A percentile compares a stretch with the other conserved stretches of the same genome.
These are phyloP conservation scores for Myotis brandtii DNA, from an alignment of 2,113 vertebrate species.

Conservation along the genomic window DNA sequence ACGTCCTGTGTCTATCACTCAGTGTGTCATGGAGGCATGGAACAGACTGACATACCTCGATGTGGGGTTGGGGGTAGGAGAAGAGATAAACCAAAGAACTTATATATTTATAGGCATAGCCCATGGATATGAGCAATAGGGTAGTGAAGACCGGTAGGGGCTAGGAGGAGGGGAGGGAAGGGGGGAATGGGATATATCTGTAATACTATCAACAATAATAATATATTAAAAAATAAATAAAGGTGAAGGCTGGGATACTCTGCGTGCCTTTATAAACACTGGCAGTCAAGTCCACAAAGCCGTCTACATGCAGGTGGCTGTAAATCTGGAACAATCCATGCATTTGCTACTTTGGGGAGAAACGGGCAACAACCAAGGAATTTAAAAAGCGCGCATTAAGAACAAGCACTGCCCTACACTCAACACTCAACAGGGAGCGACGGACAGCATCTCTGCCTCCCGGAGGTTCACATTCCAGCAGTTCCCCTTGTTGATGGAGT, in stretches of 20 bases:
- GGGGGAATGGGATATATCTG: too few species aligned
- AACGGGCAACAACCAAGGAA: not conserved
- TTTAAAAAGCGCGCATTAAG: not conserved
- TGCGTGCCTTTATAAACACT: fast-evolving
- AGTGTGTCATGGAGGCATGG: too few species aligned
- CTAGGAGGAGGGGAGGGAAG: too few species aligned
- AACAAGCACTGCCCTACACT: not conserved
- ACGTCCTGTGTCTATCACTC: too few species aligned
- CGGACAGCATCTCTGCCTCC: not conserved
- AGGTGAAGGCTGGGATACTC: not conserved
- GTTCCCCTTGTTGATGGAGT: too few species aligned
- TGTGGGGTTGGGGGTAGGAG: too few species aligned
- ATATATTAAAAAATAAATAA: not conserved
- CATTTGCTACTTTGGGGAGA: fast-evolving
- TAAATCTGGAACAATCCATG: not conserved
- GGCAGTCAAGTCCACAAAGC: not conserved
- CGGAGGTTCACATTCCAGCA: fast-evolving
- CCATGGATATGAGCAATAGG: too few species aligned
- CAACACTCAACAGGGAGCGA: fast-evolving
- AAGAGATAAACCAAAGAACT: too few species aligned
- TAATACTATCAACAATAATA: too few species aligned
- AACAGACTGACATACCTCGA: too few species aligned
- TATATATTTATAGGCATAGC: too few species aligned
- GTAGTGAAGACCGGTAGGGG: too few species aligned
- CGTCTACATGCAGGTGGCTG: not conserved